These are phyloP conservation scores for Cepphus grylle DNA, from an alignment of 2,113 vertebrate genomes.

Conservation along the genomic window DNA sequence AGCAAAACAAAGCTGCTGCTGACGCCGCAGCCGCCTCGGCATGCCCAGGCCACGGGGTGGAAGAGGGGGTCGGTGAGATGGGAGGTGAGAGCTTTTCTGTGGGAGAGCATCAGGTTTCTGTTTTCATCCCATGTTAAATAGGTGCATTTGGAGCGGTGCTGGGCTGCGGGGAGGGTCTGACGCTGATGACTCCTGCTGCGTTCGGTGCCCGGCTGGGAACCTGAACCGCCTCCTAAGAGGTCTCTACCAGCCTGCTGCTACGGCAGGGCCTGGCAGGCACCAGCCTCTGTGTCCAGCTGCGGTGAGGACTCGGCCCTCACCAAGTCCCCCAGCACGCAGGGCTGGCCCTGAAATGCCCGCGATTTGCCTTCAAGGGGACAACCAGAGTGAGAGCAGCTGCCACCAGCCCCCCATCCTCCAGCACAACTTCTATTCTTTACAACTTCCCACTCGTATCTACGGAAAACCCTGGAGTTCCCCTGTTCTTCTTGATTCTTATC, in stretches of 20 bases:
- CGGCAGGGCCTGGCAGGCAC: background rate
- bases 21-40: fast-evolving
- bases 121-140: background rate
- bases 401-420: background rate
- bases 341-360: fast-evolving
- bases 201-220: background rate
- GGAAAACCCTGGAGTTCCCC: background rate
- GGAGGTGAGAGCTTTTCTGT: background rate
- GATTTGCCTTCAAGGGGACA: background rate
- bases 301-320: background rate
- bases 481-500: background rate
- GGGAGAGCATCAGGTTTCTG: background rate
- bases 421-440: background rate
- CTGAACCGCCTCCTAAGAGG: background rate
- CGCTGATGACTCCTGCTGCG: background rate
- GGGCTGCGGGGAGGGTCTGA: fast-evolving
- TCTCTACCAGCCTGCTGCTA: background rate
- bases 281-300: background rate
- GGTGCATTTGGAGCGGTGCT: background rate
- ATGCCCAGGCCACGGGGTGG: background rate
- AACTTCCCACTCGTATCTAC: background rate
- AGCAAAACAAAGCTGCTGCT: background rate
- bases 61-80: background rate
- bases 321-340: background rate
- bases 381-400: background rate